A percentile compares a stretch with the other conserved stretches of the same genome.
These are phyloP conservation scores for Gobius niger DNA, from an alignment of 2,113 vertebrate species.

Conservation along the genomic window DNA sequence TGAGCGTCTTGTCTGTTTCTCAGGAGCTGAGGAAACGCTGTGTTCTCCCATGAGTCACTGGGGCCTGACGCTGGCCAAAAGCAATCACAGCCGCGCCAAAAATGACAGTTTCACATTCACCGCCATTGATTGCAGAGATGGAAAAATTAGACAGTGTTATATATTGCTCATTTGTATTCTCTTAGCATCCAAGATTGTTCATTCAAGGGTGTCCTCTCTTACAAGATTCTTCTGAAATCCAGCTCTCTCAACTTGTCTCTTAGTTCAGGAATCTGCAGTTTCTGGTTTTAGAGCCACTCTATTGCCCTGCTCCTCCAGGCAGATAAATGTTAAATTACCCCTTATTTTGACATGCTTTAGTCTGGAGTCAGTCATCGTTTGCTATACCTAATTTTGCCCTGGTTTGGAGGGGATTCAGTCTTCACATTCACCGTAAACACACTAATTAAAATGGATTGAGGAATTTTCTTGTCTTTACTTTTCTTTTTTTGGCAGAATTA, in stretches of 20 bases:
- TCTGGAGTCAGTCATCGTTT: no score
- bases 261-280: conserved; percentile 16
- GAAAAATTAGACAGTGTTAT: conserved; percentile 59
- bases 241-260: conserved; percentile 14
- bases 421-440: no score
- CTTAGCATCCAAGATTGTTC: conserved; percentile 28
- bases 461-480: no score
- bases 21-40: conserved; percentile 76
- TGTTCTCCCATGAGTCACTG: conserved; percentile 85
- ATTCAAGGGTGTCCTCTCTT: conserved; percentile 20
- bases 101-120: conserved; percentile 80
- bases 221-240: conserved; percentile 19
- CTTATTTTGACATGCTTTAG: no score
- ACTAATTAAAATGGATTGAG: no score
- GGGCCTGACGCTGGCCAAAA: conserved; percentile 78
- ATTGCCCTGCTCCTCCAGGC: no score
- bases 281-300: neutral
- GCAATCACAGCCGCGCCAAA: conserved; percentile 85
- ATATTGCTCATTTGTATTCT: conserved; percentile 29
- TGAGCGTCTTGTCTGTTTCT: conserved; percentile 66
- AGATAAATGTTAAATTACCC: no score
- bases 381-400: no score
- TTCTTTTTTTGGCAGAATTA: no score
- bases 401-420: no score
- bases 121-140: conserved; percentile 72